A percentile compares a stretch with the other conserved stretches of the same genome.
phyloP scores from a whole-genome alignment of 2,888 invertebrate species.

The Sphaerophoria taeniata region DNA sequence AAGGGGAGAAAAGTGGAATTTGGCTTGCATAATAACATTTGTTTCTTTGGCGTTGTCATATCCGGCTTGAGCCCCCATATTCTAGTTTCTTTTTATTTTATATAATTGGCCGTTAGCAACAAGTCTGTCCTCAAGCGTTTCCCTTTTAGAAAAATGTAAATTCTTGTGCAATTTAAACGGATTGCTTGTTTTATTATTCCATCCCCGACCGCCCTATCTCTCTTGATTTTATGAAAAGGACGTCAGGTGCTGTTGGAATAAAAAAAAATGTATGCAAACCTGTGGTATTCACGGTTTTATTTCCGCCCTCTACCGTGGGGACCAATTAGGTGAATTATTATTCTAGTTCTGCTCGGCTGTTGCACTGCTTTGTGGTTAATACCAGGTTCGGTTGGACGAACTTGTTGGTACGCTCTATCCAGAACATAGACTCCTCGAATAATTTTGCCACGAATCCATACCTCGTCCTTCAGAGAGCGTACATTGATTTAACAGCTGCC shows the following conservation, averaged over 20 bases:
- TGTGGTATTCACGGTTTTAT: not conserved
- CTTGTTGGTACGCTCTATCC: not conserved
- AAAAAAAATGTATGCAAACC: slow-evolving; percentile 11
- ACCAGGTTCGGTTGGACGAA: not conserved
- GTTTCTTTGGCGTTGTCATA: slow-evolving; percentile 32
- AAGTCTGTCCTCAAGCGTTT: slow-evolving; percentile 38
- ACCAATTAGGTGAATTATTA: slow-evolving; percentile 64
- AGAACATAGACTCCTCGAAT: not conserved
- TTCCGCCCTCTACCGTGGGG: slow-evolving; percentile 40
- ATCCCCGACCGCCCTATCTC: slow-evolving; percentile 51
- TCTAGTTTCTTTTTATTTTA: slow-evolving; percentile 11
- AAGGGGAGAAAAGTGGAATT: not conserved
- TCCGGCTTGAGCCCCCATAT: slow-evolving; percentile 23
- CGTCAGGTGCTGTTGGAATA: not conserved
- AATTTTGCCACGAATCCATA: not conserved
- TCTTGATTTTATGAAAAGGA: slow-evolving; percentile 17
- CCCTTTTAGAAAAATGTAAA: slow-evolving; percentile 1
- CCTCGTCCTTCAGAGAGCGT: not conserved
- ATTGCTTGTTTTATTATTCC: slow-evolving; percentile 54
- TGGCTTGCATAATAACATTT: slow-evolving; percentile 39
- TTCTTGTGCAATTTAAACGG: slow-evolving; percentile 47
- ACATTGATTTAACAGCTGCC: slow-evolving; percentile 5
- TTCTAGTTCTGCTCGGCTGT: slow-evolving; percentile 16
- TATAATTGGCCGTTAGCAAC: slow-evolving; percentile 65
- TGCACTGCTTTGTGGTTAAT: not conserved